phyloP scores from a whole-genome alignment of 2,797 vertebrate genomes.

The Champsocephalus esox region DNA sequence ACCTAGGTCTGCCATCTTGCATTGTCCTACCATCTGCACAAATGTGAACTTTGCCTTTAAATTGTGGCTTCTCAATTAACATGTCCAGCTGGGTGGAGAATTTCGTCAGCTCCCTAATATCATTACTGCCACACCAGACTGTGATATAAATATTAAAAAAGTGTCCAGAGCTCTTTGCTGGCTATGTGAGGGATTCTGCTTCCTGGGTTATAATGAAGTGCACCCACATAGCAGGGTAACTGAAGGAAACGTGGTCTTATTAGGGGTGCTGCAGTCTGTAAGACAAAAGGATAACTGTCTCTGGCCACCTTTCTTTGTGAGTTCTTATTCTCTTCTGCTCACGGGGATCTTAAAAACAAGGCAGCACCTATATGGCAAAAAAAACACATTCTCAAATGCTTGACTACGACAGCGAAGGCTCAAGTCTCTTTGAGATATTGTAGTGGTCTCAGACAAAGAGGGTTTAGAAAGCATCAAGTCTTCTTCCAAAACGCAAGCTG shows the following conservation, averaged over 20 bases:
- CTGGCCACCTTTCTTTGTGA: slow-evolving; percentile 70
- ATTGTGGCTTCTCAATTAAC: slow-evolving; percentile 98
- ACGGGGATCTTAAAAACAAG: slow-evolving; percentile 66
- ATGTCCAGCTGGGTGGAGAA: slow-evolving; percentile 96
- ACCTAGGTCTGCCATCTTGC: slow-evolving; percentile 88
- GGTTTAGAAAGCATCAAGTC: slow-evolving; percentile 78
- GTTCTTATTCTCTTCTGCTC: slow-evolving; percentile 62
- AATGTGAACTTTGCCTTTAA: slow-evolving; percentile 95
- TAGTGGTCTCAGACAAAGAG: slow-evolving; percentile 74
- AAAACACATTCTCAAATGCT: slow-evolving; percentile 58
- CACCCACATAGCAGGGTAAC: slow-evolving; percentile 85
- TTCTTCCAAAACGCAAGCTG: slow-evolving; percentile 85
- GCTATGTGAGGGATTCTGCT: slow-evolving; percentile 84
- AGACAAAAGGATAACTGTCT: slow-evolving; percentile 70
- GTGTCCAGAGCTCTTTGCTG: slow-evolving; percentile 83
- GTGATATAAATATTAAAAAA: slow-evolving; percentile 93
- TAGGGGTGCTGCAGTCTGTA: slow-evolving; percentile 70
- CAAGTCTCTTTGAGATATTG: slow-evolving; percentile 77
- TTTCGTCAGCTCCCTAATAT: slow-evolving; percentile 94
- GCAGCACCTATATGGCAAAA: slow-evolving; percentile 69
- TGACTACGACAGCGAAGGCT: slow-evolving; percentile 57
- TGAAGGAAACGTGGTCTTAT: slow-evolving; percentile 86
- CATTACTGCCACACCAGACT: slow-evolving; percentile 89
- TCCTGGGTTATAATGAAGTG: slow-evolving; percentile 86
- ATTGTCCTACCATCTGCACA: slow-evolving; percentile 97